These are phyloP conservation scores for Rhogogaster chlorosoma DNA, from an alignment of 2,888 invertebrate genomes.

Conservation along the genomic window DNA sequence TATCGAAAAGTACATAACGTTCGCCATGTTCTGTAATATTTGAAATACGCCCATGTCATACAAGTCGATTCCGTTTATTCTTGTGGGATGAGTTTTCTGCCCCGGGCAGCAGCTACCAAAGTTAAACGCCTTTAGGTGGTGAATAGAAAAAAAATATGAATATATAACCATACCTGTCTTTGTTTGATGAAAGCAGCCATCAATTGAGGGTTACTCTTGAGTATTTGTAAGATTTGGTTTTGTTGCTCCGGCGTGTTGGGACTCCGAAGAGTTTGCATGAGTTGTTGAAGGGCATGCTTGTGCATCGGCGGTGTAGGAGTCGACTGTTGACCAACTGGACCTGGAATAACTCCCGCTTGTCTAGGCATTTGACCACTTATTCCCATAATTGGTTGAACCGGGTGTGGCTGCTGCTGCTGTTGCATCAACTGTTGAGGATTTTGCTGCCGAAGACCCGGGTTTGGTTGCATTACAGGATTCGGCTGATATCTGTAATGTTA, in stretches of 20 bases:
- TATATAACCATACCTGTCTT: constrained; percentile 81
- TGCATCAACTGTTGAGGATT: constrained; percentile 74
- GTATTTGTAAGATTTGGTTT: constrained; percentile 91
- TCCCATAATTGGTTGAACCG: constrained; percentile 69
- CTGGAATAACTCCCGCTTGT: constrained; percentile 73
- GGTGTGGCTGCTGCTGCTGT: constrained; percentile 78
- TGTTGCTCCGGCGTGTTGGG: constrained; percentile 96
- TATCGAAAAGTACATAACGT: neutral
- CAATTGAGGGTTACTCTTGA: constrained; percentile 95
- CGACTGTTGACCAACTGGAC: constrained; percentile 78
- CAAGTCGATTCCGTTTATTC: neutral
- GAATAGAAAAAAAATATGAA: neutral
- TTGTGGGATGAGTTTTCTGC: neutral
- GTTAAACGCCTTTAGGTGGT: neutral
- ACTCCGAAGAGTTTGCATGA: constrained; percentile 93
- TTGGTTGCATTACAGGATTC: constrained; percentile 76
- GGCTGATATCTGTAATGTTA: constrained; percentile 72
- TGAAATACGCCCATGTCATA: neutral
- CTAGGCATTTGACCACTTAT: constrained; percentile 74
- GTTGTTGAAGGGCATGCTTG: constrained; percentile 86
- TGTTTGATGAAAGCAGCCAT: constrained; percentile 98
- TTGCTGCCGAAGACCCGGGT: constrained; percentile 74
- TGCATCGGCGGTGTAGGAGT: constrained; percentile 78
- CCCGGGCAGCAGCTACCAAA: neutral
- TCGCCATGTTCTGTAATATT: neutral